Conservation (phyloP, 2,113 vertebrate genomes). For the Microtus oregoni region DNA sequence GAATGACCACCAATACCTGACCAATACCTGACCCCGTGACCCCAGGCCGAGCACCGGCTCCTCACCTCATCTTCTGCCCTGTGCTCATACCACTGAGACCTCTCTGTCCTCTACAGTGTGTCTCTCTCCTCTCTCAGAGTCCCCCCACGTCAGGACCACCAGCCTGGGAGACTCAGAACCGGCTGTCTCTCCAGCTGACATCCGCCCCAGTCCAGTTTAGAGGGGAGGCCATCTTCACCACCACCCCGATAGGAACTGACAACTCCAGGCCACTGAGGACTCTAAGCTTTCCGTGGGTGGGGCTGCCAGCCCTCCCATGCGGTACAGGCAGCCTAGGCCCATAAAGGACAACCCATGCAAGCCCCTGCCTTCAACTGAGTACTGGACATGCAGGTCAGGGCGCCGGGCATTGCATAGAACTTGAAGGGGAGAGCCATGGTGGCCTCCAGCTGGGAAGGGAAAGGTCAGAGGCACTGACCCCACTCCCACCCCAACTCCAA, state of each 20-base stretch:
- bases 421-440: not conserved
- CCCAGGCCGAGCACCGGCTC: fast-evolving
- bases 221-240: fast-evolving
- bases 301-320: not conserved
- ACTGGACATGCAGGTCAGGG: not conserved
- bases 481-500: too few species aligned
- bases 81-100: not conserved
- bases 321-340: not conserved
- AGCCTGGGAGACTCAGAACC: not conserved
- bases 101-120: too few species aligned
- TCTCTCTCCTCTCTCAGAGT: too few species aligned
- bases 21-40: not conserved
- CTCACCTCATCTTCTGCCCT: not conserved
- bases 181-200: not conserved
- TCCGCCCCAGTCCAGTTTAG: not conserved
- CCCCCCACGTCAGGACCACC: not conserved
- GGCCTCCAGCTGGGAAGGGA: not conserved
- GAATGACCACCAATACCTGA: not conserved
- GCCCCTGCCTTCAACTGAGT: too few species aligned
- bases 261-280: not conserved
- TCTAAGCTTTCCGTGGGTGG: not conserved
- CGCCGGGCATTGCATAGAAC: not conserved
- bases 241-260: not conserved
- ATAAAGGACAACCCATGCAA: too few species aligned
- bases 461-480: not conserved